Base-by-base conservation (phyloP, 2,888 invertebrate genomes). In the Gisinianus flammeolus region DNA sequence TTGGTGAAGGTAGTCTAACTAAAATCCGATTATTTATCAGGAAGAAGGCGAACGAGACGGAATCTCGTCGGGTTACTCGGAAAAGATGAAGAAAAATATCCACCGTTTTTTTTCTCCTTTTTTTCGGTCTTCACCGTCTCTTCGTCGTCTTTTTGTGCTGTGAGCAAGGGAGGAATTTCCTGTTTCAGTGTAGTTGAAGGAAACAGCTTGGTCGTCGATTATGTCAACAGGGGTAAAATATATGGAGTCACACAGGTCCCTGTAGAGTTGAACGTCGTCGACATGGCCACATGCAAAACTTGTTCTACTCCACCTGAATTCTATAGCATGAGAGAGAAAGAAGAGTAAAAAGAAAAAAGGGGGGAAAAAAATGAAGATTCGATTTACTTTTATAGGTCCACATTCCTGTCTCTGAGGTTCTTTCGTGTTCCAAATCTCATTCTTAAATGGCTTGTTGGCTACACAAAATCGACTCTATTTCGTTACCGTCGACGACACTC, bases 141-240 rank as follows among this genome's bases (percentile, higher is more conserved):
- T n/a, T n/a, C n/a, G n/a, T n/a, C n/a, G n/a, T n/a, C n/a, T n/a
- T n/a, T n/a, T n/a, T n/a, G n/a, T n/a, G n/a, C n/a, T n/a, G n/a
- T 44, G 52, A 44, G 10, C 31, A 67, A n/a, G 35, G 22, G 19
- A 26, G 31, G 58, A 22, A 58, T 58, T 71, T 58, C 33, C 56
- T 33, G 33, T 58, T 28, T 28, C 54, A 24, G 19, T 71, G 56
- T 28, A 71, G 31, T 68, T 68, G 31, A 33, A 68, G 33, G 56
- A 71, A 71, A 71, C 56, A 56, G 58, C 58, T 58, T 58, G 56
- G 24, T 58, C 56, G 56, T 71, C 58, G 73, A 73, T 73, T 62
- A 73, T 73, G 73, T 73, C 73, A 73, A 73, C 64, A 72, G 73
- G 33, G 33, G 35, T 33, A 64, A 31, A 73, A 73, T 73, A 64